phyloP scores from a whole-genome alignment of 2,797 vertebrate species.

The Thalassophryne amazonica region DNA sequence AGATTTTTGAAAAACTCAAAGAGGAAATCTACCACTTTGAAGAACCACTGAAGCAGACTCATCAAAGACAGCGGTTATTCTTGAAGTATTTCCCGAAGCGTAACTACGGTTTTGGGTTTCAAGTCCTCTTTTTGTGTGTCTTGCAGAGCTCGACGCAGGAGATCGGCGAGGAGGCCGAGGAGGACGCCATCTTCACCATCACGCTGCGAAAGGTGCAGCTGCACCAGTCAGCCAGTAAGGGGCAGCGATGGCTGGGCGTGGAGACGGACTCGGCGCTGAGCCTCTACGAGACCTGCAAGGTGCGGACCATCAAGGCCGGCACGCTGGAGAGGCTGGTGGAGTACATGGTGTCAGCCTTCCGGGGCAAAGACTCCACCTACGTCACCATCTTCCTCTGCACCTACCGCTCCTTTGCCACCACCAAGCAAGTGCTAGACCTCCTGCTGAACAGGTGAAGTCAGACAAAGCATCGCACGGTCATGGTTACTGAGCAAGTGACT shows the following conservation, averaged over 20 bases:
- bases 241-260: constrained; percentile 95
- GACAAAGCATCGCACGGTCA: background rate
- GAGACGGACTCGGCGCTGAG: constrained; percentile 90
- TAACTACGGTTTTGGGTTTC: background rate
- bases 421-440: constrained; percentile 94
- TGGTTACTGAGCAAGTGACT: no score
- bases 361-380: constrained; percentile 95
- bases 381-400: constrained; percentile 98
- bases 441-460: constrained; percentile 88
- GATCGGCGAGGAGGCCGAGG: constrained; percentile 96
- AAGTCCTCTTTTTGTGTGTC: background rate
- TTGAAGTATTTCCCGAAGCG: background rate
- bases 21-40: background rate
- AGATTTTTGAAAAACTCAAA: background rate
- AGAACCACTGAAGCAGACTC: background rate
- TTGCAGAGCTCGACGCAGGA: constrained; percentile 95
- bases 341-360: constrained; percentile 95
- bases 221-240: constrained; percentile 90
- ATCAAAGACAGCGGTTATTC: background rate
- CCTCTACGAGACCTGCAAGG: constrained; percentile 96
- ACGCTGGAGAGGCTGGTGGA: constrained; percentile 97
- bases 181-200: constrained; percentile 95
- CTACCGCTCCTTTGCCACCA: constrained; percentile 92
- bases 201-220: constrained; percentile 94
- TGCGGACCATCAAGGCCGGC: constrained; percentile 95